Evolutionary conservation across 30 jellyfish, hydroid and myxozoan species (phyloP), one percentile per base, ranked within the genome.

Genomic region (Aurelia sp.): DNA sequence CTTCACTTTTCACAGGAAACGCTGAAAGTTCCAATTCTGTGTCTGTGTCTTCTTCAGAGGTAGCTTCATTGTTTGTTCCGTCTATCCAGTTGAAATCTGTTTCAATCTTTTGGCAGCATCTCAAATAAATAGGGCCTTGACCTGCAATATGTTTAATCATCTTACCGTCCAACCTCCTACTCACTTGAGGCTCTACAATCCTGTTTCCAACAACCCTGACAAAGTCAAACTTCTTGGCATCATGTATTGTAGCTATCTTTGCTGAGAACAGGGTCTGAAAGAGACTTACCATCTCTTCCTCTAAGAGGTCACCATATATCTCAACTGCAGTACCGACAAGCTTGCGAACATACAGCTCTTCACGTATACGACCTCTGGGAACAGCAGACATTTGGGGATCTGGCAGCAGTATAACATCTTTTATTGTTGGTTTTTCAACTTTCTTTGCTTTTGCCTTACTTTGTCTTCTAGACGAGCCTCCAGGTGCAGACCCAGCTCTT

Each of bases 121-220:
- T 60, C 71, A 60, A 13, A 60, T 60, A 60, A 3, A 60, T 60
- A 60, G 71, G 71, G 21, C 71, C 71, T 60, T 60, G 71, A 60
- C 71, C 71, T 19, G 71, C 71, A 21, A 60, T 60, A 11, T 60
- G 71, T 60, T 60, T 60, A 24, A 60, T 60, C 71, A 60, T 60
- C 33, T 60, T 60, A 5, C 71, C 71, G 12, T 60, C 71, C 5
- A 60, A 60, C 71, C 11, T 3, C 33, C 71, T 60, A 24, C 71
- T 60, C 27, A 60, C 33, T 19, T 60, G 27, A 8, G 71, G 71
- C 33, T 60, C 71, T 60, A 60, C 71, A 60, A 60, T 60, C 33
- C 71, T 60, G 8, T 66, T 66, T 31, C 48, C 77, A 20, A 66
- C 77, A 18, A 27, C 77, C 58, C 77, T 66, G 48, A 66, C 77